Conservation (phyloP, 2,888 invertebrate species). For the Clostera curtula region DNA sequence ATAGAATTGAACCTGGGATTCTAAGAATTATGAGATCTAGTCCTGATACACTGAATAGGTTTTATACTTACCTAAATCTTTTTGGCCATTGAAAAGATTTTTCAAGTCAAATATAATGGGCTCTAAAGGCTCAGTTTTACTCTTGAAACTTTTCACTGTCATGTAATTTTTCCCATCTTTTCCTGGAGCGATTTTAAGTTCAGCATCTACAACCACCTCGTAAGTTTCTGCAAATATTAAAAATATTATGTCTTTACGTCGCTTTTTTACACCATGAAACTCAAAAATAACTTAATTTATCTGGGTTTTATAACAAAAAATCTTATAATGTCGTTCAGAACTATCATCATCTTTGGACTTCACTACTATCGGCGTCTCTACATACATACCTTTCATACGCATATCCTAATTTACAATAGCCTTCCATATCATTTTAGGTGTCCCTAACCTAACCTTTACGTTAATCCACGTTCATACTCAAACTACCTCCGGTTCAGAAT, state of each 20-base stretch:
- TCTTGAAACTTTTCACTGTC: slow-evolving; percentile 15
- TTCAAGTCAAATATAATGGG: slow-evolving; percentile 23
- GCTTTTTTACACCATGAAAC: too few species aligned
- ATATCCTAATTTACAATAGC: too few species aligned
- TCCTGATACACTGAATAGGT: neutral
- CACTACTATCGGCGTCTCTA: too few species aligned
- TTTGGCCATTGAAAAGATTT: slow-evolving; percentile 38
- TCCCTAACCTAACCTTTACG: too few species aligned
- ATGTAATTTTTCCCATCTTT: slow-evolving; percentile 19
- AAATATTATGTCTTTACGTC: neutral
- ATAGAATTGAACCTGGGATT: too few species aligned
- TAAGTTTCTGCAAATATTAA: slow-evolving; percentile 19
- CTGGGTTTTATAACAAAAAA: too few species aligned
- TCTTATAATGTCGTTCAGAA: neutral
- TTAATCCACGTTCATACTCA: too few species aligned
- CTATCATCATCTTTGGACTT: neutral
- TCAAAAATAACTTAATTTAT: too few species aligned
- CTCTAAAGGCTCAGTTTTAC: slow-evolving; percentile 12
- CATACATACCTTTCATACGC: too few species aligned
- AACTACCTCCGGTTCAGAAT: too few species aligned
- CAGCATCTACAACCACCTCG: slow-evolving; percentile 5
- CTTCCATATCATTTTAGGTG: too few species aligned
- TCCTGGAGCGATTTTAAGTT: slow-evolving; percentile 9
- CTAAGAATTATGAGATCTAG: neutral
- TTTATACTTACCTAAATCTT: slow-evolving; percentile 30